These are phyloP conservation scores for Cryptosula pallasiana DNA, from an alignment of 2,888 invertebrate genomes.

Conservation along the genomic window DNA sequence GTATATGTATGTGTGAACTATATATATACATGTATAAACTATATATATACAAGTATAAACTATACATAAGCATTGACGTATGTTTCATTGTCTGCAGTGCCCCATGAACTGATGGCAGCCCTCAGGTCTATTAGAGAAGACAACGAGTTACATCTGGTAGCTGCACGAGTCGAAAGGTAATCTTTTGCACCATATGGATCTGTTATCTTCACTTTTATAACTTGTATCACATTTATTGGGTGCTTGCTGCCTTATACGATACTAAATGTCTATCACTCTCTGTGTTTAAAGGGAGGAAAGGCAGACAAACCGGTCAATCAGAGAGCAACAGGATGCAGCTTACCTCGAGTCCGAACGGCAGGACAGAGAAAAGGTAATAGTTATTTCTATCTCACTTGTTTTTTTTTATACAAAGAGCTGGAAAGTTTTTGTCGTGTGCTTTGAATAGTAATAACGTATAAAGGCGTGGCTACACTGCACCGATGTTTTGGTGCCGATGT, in stretches of 20 bases:
- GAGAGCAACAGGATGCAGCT: slow-evolving; percentile 88
- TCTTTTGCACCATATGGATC: too few species aligned
- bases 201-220: too few species aligned
- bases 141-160: slow-evolving; percentile 80
- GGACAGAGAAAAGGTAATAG: slow-evolving; percentile 95
- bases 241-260: too few species aligned
- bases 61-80: neutral
- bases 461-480: too few species aligned
- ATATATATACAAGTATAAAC: neutral
- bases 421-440: too few species aligned
- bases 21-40: neutral
- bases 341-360: slow-evolving; percentile 83
- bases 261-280: too few species aligned
- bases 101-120: slow-evolving; percentile 67
- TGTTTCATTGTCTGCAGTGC: slow-evolving; percentile 54
- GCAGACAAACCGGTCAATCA: slow-evolving; percentile 70
- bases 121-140: slow-evolving; percentile 72
- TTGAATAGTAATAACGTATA: too few species aligned
- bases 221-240: too few species aligned
- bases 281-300: slow-evolving; percentile 40
- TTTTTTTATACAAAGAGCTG: too few species aligned
- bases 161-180: slow-evolving; percentile 79
- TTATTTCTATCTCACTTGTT: too few species aligned
- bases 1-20: neutral
- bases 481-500: too few species aligned